Base-by-base conservation (phyloP, 1,140 invertebrate genomes). In the Temnothorax curvispinosus region DNA sequence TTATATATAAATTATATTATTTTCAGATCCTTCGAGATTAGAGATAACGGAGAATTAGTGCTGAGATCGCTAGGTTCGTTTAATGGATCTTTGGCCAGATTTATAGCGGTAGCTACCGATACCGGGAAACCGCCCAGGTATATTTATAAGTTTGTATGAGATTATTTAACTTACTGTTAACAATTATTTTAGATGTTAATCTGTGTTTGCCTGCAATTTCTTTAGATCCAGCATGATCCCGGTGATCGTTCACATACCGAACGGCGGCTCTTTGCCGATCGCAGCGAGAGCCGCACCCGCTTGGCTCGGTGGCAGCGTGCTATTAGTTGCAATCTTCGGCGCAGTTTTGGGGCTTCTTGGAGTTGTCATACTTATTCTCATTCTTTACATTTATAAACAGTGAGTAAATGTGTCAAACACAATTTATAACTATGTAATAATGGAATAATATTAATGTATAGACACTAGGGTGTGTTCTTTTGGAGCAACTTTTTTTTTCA, bases 71-170 rank as follows among this genome's bases (percentile, higher is more conserved):
- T 94, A 96, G 32, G 97, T 96, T 94, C 94, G 94, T 88, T 96
- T 95, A 85, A 97, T 96, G 75, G 96, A 96, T 90, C 97, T 97
- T 94, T 95, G 44, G 95, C 95, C 58, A 90, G 95, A 81, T 87
- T 98, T 54, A 97, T 98, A 21, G 97, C 97, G 58, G 97, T 98
- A 76, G 98, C 98, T 21, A 97, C 96, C 1, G 98, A 99, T 93
- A 97, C 97, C 52, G 98, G 98, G 52, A 95, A 96, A 47, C 98
- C 98, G 56, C 97, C 98, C 0, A 95, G 97, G 95, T 97, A 96
- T 94, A 96, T 94, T 96, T 58, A 54, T 32, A 74, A 18, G 5
- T 54, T 80, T 58, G 18, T 35, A 8, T 18, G 5, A 8, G 5
- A 50, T 62, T 82, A 21, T 50, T n/a, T 54, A 50, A 15, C 21